Base-by-base conservation (phyloP, 2,797 vertebrate species). In the Carduelis carduelis region DNA sequence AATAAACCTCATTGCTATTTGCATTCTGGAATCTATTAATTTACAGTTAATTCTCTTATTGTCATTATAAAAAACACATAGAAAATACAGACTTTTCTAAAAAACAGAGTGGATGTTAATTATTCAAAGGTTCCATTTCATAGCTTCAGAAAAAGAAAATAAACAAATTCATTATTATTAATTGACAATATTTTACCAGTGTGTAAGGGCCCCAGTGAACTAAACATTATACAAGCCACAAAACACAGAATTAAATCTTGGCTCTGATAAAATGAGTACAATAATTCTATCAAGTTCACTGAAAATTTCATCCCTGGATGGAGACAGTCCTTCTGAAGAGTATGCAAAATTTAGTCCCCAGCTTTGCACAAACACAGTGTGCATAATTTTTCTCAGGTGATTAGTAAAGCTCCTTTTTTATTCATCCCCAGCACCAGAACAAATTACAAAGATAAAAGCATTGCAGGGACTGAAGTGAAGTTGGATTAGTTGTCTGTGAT, bases 361-460 rank as follows among this genome's bases (percentile, higher is more conserved):
- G 23, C 87, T 78, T 96, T 82, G 12, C 44, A 56, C 63, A 72
- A 17, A 61, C 26, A 77, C 15, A 28, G 21, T 47, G 43, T 69
- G 65, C 39, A 76, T 76, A 91, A 65, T 34, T 94, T 94, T 86
- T 86, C 77, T 87, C 85, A 90, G 47, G 66, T 96, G 93, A 91
- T 93, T 91, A 93, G 66, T 50, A 90, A 78, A 91, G 52, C 70
- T 95, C 14, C 12, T 88, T 88, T 87, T 94, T 88, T 72, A 94
- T 94, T 97, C 91, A 91, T 87, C 27, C 30, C 63, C 63, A 84
- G 63, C 41, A 95, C 88, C 80, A 93, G 88, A 95, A 96, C 57
- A 94, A 92, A 95, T 96, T 94, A 87, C 39, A 91, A 83, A 94
- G 90, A 94, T 91, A 96, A 96, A 97, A 94, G 39, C 61, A 71